Evolutionary conservation across 1,140 invertebrate species (phyloP).

Genomic region (Calliopsis andreniformis): DNA sequence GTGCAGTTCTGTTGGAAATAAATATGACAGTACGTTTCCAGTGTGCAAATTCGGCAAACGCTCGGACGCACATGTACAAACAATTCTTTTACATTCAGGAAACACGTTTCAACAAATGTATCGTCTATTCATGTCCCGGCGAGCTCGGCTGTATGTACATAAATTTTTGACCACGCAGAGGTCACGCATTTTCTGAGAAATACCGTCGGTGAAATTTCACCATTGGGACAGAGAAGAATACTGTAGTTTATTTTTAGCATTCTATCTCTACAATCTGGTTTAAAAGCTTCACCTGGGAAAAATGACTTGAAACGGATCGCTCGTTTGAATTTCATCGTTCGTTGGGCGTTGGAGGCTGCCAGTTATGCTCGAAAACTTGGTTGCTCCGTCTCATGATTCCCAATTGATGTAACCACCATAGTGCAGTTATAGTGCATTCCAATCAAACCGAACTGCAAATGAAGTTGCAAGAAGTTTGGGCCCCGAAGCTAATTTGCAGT

Average conservation of each 20-base stretch:
- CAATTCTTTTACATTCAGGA: not conserved
- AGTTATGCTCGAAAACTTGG: not conserved
- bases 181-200: not conserved
- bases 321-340: not conserved
- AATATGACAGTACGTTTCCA: conserved; percentile 36
- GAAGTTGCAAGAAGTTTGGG: not conserved
- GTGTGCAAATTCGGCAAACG: not conserved
- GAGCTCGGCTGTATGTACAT: not conserved
- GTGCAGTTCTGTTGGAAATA: conserved; percentile 4
- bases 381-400: not conserved
- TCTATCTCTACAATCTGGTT: not conserved
- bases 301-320: not conserved
- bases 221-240: too few relatives aligned
- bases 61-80: not conserved
- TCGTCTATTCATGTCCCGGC: not conserved
- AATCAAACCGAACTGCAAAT: conserved; percentile 10
- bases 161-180: not conserved
- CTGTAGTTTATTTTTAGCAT: too few relatives aligned
- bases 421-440: not conserved
- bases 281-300: not conserved
- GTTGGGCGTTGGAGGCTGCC: not conserved
- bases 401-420: not conserved
- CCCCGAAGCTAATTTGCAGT: not conserved
- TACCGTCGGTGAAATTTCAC: not conserved
- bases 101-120: conserved; percentile 6